Base-by-base conservation (phyloP, 2,888 invertebrate genomes). In the Cephus spinipes region DNA sequence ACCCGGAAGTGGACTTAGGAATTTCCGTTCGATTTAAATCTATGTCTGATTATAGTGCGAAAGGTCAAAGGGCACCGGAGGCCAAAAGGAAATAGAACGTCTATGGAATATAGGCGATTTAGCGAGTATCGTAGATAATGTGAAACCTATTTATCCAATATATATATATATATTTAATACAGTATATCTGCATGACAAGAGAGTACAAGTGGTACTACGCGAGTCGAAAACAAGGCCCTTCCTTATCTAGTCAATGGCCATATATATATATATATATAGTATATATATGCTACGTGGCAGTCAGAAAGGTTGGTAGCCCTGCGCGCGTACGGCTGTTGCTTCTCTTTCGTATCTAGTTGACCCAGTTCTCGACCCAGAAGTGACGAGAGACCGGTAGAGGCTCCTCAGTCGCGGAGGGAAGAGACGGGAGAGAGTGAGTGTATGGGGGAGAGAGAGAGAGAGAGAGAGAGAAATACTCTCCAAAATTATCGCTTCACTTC, bases 341-440 rank as follows among this genome's bases (percentile, higher is more conserved):
- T 76, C 77, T 83, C 82, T 84, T 75, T 85, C 86, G 81, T 86
- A 85, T 87, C 87, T 85, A 84, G 82, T 80, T 87, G 88, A 88
- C 87, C 87, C 85, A 87, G 87, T 87, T 87, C 79, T 79, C 80
- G 81, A 79, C 79, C 81, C 83, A 34, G 34, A 30, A n/a, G 73
- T 35, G 40, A 36, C 31, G 74, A 74, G 55, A 55, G 55, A 55
- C 55, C 55, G 23, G 55, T 55, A 23, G 55, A 55, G 55, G 55
- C 55, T 55, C 23, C 31, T 71, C 71, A 2, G 31, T 71, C 31
- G 71, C 6, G 31, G 23, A 33, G 33, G 23, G 71, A 30, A 71
- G 71, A 31, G 15, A 71, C 30, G 31, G 15, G 69, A 69, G 31
- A 9, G 31, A 30, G 36, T 30, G 71, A 12, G 15, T 11, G 34